Conservation (phyloP, 2,888 invertebrate genomes). For the Eupelmus urozonus region DNA sequence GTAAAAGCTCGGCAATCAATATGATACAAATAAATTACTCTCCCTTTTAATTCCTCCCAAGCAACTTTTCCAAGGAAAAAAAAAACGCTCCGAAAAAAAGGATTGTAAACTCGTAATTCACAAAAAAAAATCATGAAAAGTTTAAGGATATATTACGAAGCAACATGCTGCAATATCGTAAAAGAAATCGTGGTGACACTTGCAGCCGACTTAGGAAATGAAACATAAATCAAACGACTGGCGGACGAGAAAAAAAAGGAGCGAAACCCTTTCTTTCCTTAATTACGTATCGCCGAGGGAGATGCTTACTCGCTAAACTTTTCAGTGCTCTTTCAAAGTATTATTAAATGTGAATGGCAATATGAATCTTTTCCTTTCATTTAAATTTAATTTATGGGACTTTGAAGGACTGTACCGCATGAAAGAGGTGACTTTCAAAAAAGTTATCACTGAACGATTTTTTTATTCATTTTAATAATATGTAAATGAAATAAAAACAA, state of each 20-base stretch:
- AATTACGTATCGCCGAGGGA: conserved; percentile 75
- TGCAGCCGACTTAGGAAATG: conserved; percentile 69
- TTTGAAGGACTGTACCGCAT: too few relatives aligned
- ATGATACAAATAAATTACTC: too few relatives aligned
- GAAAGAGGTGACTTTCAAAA: too few relatives aligned
- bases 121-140: neutral
- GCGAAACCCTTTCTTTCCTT: conserved; percentile 75
- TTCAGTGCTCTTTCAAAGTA: conserved; percentile 35
- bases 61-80: too few relatives aligned
- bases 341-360: conserved; percentile 8
- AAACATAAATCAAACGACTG: conserved; percentile 73
- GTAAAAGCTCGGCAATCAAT: too few relatives aligned
- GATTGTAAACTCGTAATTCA: neutral
- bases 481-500: too few relatives aligned
- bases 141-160: conserved; percentile 35
- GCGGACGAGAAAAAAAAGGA: conserved; percentile 62
- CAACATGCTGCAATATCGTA: conserved; percentile 59
- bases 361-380: conserved; percentile 33
- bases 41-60: neutral
- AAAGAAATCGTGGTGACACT: conserved; percentile 61
- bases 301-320: conserved; percentile 52
- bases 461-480: too few relatives aligned
- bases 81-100: too few relatives aligned
- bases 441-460: too few relatives aligned
- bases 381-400: too few relatives aligned